Percentiles rank a stretch among this genome's conserved stretches.
Evolutionary conservation across 2,113 vertebrate genomes (phyloP).

Genomic region (Myotis lucifugus): DNA sequence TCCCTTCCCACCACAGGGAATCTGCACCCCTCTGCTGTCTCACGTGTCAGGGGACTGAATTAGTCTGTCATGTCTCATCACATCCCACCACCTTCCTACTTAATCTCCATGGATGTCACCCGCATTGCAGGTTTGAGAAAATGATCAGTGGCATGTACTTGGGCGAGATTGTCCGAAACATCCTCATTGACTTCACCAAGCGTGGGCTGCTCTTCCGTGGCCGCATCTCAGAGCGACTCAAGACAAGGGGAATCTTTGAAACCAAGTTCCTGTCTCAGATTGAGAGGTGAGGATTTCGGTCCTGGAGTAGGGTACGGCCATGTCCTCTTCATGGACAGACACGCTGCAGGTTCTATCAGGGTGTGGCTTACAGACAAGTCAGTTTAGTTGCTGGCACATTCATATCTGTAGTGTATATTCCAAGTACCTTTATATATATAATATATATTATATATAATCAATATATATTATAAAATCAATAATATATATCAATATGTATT

Average conservation of each 20-base stretch:
- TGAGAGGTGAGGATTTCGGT: conserved; percentile 88
- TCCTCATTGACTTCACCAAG: conserved; percentile 94
- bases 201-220: conserved; percentile 95
- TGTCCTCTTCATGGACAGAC: background rate
- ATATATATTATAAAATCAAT: too few species aligned
- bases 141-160: conserved; percentile 99
- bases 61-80: accelerated
- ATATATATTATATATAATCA: too few species aligned
- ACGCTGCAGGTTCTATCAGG: background rate
- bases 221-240: conserved; percentile 94
- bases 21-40: background rate
- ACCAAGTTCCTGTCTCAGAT: conserved; percentile 98
- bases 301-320: accelerated
- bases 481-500: too few species aligned
- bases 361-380: background rate
- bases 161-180: conserved; percentile 95
- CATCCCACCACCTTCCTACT: background rate
- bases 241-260: conserved; percentile 95
- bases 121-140: conserved; percentile 92
- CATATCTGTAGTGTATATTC: background rate
- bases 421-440: background rate
- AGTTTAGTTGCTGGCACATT: background rate
- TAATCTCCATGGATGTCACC: background rate
- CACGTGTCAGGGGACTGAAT: too few species aligned
- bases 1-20: background rate